Percentiles rank a stretch among this genome's conserved stretches.
phyloP scores from a whole-genome alignment of 2,888 invertebrate species.

The Cheilosia vernalis region DNA sequence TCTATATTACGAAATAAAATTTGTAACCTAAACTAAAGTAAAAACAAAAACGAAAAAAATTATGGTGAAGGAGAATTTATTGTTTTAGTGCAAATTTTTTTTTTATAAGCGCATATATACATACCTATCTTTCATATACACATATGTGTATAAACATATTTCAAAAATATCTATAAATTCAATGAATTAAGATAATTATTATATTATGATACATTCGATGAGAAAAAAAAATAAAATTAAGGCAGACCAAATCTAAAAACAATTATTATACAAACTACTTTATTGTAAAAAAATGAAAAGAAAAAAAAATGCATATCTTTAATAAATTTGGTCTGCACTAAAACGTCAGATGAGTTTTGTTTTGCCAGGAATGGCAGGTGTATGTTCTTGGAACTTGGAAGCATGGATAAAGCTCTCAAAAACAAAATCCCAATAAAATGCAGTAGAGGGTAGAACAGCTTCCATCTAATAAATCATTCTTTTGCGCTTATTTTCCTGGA shows the following conservation, averaged over 20 bases:
- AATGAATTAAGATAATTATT: constrained; percentile 65
- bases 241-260: constrained; percentile 62
- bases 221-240: constrained; percentile 56
- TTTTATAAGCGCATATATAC: constrained; percentile 49
- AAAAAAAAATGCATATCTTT: constrained; percentile 6
- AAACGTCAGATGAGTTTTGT: constrained; percentile 19
- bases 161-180: constrained; percentile 58
- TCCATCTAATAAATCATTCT: too few species aligned
- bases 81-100: constrained; percentile 73
- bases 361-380: background rate
- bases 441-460: too few species aligned
- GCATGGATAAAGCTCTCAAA: too few species aligned
- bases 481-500: too few species aligned
- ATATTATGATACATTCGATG: constrained; percentile 45
- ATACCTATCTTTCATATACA: constrained; percentile 2
- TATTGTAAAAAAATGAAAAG: constrained; percentile 8
- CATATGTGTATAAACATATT: constrained; percentile 7
- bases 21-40: constrained; percentile 29
- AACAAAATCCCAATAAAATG: too few species aligned
- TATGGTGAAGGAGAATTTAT: constrained; percentile 74
- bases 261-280: constrained; percentile 4
- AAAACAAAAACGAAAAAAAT: constrained; percentile 23
- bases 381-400: background rate
- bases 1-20: constrained; percentile 39
- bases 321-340: constrained; percentile 54